phyloP scores from a whole-genome alignment of 2,888 invertebrate species.

The Allolobophora icterica region DNA sequence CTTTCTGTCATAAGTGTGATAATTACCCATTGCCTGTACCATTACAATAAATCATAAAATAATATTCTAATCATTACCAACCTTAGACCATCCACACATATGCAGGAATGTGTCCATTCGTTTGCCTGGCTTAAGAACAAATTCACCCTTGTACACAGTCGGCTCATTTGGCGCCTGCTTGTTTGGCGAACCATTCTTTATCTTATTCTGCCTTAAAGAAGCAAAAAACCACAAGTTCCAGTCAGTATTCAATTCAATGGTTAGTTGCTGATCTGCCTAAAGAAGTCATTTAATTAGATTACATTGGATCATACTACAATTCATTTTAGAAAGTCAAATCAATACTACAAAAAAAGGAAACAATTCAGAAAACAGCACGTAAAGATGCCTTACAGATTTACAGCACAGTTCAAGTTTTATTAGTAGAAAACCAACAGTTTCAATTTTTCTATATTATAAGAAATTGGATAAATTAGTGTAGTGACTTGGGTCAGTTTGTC shows the following conservation, averaged over 20 bases:
- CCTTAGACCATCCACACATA: slow-evolving; percentile 62
- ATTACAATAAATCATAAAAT: not conserved
- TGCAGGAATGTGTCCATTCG: slow-evolving; percentile 63
- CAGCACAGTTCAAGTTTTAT: too few species aligned
- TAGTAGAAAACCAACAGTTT: too few species aligned
- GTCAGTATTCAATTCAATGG: not conserved
- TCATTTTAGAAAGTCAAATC: too few species aligned
- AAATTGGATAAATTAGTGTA: too few species aligned
- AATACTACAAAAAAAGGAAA: too few species aligned
- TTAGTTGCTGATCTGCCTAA: too few species aligned
- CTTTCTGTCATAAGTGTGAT: not conserved
- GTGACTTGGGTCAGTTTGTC: too few species aligned
- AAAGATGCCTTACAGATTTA: too few species aligned
- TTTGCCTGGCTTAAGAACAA: slow-evolving; percentile 51
- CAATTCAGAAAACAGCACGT: too few species aligned
- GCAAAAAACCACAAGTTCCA: not conserved
- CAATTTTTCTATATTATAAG: too few species aligned
- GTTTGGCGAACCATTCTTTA: not conserved
- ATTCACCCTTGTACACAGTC: slow-evolving; percentile 59
- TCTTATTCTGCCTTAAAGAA: not conserved
- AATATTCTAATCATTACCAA: slow-evolving; percentile 42
- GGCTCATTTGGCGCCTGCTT: slow-evolving; percentile 45
- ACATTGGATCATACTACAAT: too few species aligned
- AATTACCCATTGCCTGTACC: not conserved
- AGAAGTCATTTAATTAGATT: too few species aligned